Evolutionary conservation across 2,797 vertebrate species (phyloP), one percentile per base, ranked within the genome.

Genomic region (Anisognathus igniventris): DNA sequence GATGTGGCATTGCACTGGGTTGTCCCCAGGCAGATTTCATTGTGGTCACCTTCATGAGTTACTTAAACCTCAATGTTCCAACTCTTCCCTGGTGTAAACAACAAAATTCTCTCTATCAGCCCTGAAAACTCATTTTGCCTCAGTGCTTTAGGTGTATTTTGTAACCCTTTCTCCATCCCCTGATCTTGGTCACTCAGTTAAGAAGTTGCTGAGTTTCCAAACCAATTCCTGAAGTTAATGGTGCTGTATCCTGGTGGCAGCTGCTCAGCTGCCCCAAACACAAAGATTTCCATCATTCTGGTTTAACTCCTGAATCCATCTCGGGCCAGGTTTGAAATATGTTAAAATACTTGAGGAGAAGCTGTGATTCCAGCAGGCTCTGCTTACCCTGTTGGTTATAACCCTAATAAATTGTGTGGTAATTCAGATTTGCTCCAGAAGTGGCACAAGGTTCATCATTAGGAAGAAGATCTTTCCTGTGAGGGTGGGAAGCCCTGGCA

Each of bases 361-460:
- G 39, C 5, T 45, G 27, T 56, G 67, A 37, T 75, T 53, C 6
- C 56, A 64, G 56, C 64, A 47, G 75, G 19, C 67, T 51, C n/a
- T 54, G 64, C 33, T 14, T 20, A 0, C 1, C 14, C 24, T 7
- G 0, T 30, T 56, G 14, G 75, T 2, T 42, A 10, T 12, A 82
- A 62, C n/a, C 33, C 33, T 47, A 7, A 20, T 40, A 30, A 79
- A 51, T 6, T 1, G 31, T 19, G n/a, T 1, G 8, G 33, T 58
- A 31, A 15, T 47, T 7, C 35, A 7, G 37, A 27, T 83, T 45
- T 80, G 56, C 57, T 72, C 4, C 33, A 71, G 53, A 56, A 8
- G 58, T 5, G 12, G 48, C 80, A 48, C 31, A 33, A 77, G 25
- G 45, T 80, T 73, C 58, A 12, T 57, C 10, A 12, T 40, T 9